phyloP scores from a whole-genome alignment of 2,888 invertebrate species.

The Pristionchus arcanus region DNA sequence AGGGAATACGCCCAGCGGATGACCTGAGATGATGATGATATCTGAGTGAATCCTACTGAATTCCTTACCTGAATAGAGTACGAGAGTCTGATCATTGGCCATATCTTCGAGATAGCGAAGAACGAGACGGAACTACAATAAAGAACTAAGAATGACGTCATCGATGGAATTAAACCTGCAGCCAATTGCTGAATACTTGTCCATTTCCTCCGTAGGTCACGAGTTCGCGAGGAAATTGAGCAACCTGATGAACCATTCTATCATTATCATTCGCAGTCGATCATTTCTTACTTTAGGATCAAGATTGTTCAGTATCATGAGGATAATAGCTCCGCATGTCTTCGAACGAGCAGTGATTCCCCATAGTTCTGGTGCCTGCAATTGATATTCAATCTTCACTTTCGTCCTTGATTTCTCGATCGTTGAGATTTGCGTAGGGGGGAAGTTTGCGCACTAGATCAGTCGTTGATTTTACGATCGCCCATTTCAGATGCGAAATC shows the following conservation, averaged over 20 bases:
- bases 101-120: conserved; percentile 83
- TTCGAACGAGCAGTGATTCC: conserved; percentile 70
- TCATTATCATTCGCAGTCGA: background rate
- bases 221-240: conserved; percentile 84
- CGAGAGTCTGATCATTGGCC: conserved; percentile 83
- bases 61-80: conserved; percentile 82
- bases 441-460: conserved; percentile 15
- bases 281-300: conserved; percentile 83
- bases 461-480: conserved; percentile 33
- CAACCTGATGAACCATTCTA: conserved; percentile 23
- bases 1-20: conserved; percentile 84
- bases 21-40: conserved; percentile 78
- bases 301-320: conserved; percentile 85
- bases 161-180: conserved; percentile 22
- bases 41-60: background rate
- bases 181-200: conserved; percentile 84
- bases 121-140: conserved; percentile 82
- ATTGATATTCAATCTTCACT: conserved; percentile 29
- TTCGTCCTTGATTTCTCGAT: background rate
- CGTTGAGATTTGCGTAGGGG: background rate
- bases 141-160: background rate
- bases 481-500: conserved; percentile 47
- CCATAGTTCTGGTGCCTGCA: conserved; percentile 67
- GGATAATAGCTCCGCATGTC: conserved; percentile 83
- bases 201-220: conserved; percentile 85